A percentile compares a stretch with the other conserved stretches of the same genome.
These are phyloP conservation scores for Patiria miniata DNA, from an alignment of 35 echinoderm and acorn worm species.

Conservation along the genomic window DNA sequence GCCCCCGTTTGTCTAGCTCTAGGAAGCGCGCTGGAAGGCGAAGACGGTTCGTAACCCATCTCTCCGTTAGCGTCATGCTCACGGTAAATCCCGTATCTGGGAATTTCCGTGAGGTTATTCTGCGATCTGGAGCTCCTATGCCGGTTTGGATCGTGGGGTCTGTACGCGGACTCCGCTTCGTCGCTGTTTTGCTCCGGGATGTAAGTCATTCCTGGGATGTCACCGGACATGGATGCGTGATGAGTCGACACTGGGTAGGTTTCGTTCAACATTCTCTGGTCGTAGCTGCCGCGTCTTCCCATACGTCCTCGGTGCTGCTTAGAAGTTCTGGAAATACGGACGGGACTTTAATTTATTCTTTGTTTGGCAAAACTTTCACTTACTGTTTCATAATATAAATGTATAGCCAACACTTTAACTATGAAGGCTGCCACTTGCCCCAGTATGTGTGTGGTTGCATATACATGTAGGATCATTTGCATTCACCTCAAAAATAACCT, in stretches of 20 bases:
- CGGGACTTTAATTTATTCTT: too few species aligned
- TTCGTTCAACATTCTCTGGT: not conserved
- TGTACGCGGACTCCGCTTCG: not conserved
- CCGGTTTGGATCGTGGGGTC: too few species aligned
- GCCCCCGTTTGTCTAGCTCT: not conserved
- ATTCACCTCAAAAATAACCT: too few species aligned
- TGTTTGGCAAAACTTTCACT: too few species aligned
- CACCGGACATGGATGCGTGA: not conserved
- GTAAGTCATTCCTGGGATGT: not conserved
- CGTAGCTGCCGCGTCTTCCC: not conserved
- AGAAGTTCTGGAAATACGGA: too few species aligned
- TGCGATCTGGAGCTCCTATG: slow-evolving; percentile 5
- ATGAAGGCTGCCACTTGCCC: too few species aligned
- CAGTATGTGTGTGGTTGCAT: too few species aligned
- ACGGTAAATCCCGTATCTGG: not conserved
- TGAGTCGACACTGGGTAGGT: not conserved
- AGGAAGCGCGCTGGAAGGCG: not conserved
- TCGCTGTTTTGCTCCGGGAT: slow-evolving; percentile 11
- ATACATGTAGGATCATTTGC: too few species aligned
- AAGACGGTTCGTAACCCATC: slow-evolving; percentile 1
- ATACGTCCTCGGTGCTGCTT: not conserved
- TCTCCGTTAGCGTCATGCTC: not conserved
- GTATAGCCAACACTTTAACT: too few species aligned
- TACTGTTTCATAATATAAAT: too few species aligned
- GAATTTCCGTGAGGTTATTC: not conserved